These are phyloP conservation scores for Actinopyga echinites DNA, from an alignment of 53 echinoderm and acorn worm species.

Conservation along the genomic window DNA sequence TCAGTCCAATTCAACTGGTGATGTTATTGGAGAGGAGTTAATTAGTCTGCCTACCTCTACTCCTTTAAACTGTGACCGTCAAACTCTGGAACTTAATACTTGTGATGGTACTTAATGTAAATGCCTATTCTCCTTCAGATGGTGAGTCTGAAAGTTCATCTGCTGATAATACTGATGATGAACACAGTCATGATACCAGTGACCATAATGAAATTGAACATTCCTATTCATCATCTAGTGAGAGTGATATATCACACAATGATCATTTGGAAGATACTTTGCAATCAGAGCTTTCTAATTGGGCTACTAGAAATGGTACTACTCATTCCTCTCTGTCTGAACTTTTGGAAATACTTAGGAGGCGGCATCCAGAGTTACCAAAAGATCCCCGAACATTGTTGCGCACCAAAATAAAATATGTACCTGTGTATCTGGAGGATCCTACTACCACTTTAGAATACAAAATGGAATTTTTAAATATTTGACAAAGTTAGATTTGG, in stretches of 20 bases:
- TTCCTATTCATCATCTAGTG: neutral
- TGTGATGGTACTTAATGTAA: neutral
- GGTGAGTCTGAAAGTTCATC: neutral
- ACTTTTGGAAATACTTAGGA: constrained; percentile 49
- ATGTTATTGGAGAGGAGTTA: neutral
- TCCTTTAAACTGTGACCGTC: neutral
- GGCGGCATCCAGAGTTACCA: constrained; percentile 45
- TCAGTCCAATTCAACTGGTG: neutral
- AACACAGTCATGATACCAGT: neutral
- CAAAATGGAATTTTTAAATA: too few species aligned
- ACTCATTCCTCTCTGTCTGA: constrained; percentile 43
- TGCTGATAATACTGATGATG: neutral
- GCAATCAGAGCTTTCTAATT: neutral
- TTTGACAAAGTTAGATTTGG: too few species aligned
- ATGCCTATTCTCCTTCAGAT: neutral
- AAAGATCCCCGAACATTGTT: constrained; percentile 57
- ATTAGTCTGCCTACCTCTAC: neutral
- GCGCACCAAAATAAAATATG: neutral
- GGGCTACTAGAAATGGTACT: constrained; percentile 32
- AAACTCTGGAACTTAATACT: neutral
- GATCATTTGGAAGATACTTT: neutral
- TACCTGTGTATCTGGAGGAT: constrained; percentile 50
- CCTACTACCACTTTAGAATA: constrained; percentile 54
- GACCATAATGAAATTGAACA: neutral
- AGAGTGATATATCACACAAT: neutral